These are phyloP conservation scores for Quadriops clusia DNA, from an alignment of 2,888 invertebrate species.

Conservation along the genomic window DNA sequence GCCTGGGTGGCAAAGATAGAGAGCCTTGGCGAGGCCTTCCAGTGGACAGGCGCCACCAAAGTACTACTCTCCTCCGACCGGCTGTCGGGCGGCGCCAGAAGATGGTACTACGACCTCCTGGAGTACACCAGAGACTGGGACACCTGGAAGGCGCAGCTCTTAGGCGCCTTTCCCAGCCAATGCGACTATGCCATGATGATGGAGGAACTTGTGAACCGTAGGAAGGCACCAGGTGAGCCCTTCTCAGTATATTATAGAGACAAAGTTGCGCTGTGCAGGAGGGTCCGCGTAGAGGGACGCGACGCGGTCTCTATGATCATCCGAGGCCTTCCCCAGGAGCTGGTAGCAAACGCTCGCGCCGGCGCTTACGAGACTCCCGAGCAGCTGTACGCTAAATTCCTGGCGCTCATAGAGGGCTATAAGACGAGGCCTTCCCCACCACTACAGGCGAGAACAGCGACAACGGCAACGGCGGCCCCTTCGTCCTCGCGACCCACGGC, in stretches of 20 bases:
- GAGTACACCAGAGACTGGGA: conserved; percentile 18
- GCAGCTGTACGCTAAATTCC: conserved; percentile 2
- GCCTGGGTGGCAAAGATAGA: too few relatives aligned
- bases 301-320: conserved; percentile 9
- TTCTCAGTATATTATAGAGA: conserved; percentile 24
- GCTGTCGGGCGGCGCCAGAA: conserved; percentile 19
- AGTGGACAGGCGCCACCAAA: too few relatives aligned
- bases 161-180: conserved; percentile 16
- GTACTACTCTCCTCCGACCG: too few relatives aligned
- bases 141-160: conserved; percentile 17
- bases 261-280: conserved; percentile 16
- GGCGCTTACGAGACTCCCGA: conserved; percentile 4
- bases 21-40: too few relatives aligned
- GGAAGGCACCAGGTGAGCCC: conserved; percentile 17
- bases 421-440: too few relatives aligned
- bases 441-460: neutral
- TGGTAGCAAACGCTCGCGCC: conserved; percentile 8
- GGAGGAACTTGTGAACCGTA: conserved; percentile 20
- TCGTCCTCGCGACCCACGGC: neutral
- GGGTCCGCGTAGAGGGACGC: conserved; percentile 3
- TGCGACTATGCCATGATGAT: conserved; percentile 19
- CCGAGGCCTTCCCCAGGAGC: conserved; percentile 6
- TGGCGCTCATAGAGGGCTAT: conserved; percentile 4
- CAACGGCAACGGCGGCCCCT: neutral
- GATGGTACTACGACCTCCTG: conserved; percentile 21